Base-by-base conservation (phyloP, 2,888 invertebrate species). In the Rhopalosiphum nymphaeae region DNA sequence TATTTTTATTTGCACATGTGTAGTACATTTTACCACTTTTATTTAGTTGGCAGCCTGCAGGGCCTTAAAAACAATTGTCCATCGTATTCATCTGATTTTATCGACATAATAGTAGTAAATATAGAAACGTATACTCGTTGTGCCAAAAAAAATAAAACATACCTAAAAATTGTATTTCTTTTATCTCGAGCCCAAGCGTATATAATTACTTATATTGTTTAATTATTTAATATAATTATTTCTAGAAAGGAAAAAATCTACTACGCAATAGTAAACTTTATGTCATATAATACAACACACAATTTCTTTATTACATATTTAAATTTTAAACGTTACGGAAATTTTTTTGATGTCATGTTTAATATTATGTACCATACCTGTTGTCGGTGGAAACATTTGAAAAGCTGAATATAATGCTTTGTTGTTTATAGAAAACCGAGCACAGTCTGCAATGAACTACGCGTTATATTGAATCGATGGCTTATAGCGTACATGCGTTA, bases 1-100 rank as follows among this genome's bases (percentile, higher is more conserved):
- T 91, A 91, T 91, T 91, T 91, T 91, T 86, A 57, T 91, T 44
- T 49, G 86, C 85, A 91, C 56, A 56, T 56, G 91, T 57, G 91
- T 86, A 44, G 26, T 29, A 25, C 36, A 53, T 61, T 88, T 88
- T 67, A 88, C 53, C 67, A 11, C 21, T 88, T 92, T 44, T n/a
- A 61, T 91, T 91, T 57, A 61, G 91, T 86, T 92, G 88, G 87
- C 92, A 92, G n/a, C 53, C 25, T 36, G 78, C 36, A 1, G 87
- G 13, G 49, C 29, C 46, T 46, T 57, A 21, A 87, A 42, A 92
- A 87, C 87, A 67, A 87, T 67, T 67, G 87, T 87, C 86, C 11
- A 26, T 44, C 53, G 84, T 78, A n/a, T 88, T 42, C 26, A 16
- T 67, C 42, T 29, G 87, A 92, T 42, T 87, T 88, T 88, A 92